Conservation (phyloP, 2,113 vertebrate genomes). For the Sebastes fasciatus region DNA sequence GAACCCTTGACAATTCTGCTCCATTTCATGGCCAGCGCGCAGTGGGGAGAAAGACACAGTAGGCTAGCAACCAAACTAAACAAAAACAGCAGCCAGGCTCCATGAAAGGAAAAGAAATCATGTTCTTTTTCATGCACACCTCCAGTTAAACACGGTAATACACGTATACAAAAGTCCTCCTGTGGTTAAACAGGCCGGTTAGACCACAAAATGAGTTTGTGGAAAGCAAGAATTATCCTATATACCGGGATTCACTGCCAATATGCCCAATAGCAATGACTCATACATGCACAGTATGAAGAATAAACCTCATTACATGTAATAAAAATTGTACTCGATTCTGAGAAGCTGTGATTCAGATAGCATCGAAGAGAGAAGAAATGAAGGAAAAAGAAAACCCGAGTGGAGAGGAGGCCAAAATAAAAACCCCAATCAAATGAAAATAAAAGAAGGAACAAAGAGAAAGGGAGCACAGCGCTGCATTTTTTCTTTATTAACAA, state of each 20-base stretch:
- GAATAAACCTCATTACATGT: slow-evolving; percentile 42
- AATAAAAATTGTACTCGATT: slow-evolving; percentile 31
- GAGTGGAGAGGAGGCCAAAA: slow-evolving; percentile 25
- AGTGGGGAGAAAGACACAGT: slow-evolving; percentile 58
- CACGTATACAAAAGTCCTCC: slow-evolving; percentile 48
- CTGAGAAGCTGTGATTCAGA: slow-evolving; percentile 1
- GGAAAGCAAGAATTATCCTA: slow-evolving; percentile 44
- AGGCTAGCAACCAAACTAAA: slow-evolving; percentile 75
- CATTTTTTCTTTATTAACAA: slow-evolving; percentile 61
- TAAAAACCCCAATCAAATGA: slow-evolving; percentile 45
- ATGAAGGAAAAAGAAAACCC: slow-evolving; percentile 5
- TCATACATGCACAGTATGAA: background rate
- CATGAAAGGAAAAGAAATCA: slow-evolving; percentile 70
- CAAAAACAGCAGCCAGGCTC: slow-evolving; percentile 67
- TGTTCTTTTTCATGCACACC: slow-evolving; percentile 70
- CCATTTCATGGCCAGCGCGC: slow-evolving; percentile 44
- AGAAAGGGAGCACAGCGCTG: slow-evolving; percentile 24
- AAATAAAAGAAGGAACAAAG: slow-evolving; percentile 50
- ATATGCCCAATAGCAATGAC: slow-evolving; percentile 21
- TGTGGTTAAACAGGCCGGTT: slow-evolving; percentile 41
- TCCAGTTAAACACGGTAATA: slow-evolving; percentile 43
- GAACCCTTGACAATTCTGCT: slow-evolving; percentile 55
- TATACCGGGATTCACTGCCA: slow-evolving; percentile 34
- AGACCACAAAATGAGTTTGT: slow-evolving; percentile 33
- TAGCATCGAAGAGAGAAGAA: background rate